Evolutionary conservation across 1,140 invertebrate species (phyloP).

Genomic region (Drosophila persimilis): DNA sequence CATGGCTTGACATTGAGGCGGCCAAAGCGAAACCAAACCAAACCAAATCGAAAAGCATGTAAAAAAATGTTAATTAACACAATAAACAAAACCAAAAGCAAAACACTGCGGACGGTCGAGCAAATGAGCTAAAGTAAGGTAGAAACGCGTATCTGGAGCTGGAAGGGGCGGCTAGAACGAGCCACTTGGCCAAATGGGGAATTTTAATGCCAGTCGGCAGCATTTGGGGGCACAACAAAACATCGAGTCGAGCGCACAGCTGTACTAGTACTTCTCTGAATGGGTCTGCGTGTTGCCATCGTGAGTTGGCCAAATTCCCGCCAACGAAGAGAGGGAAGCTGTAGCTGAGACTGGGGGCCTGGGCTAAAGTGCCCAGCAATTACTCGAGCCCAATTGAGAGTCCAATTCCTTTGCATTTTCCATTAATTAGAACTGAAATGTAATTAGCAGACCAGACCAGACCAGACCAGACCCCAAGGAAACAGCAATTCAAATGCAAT

Average conservation of each 20-base stretch:
- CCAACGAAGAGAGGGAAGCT: slow-evolving; percentile 6
- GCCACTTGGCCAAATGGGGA: background rate
- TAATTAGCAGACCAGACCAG: slow-evolving; percentile 32
- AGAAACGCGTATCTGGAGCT: slow-evolving; percentile 41
- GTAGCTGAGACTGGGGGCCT: background rate
- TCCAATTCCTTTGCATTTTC: slow-evolving; percentile 52
- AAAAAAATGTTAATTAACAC: slow-evolving; percentile 56
- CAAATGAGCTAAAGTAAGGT: slow-evolving; percentile 38
- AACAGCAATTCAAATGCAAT: slow-evolving; percentile 46
- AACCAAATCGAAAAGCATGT: slow-evolving; percentile 46
- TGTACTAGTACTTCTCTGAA: slow-evolving; percentile 8
- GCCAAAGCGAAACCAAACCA: slow-evolving; percentile 45
- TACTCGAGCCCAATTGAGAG: slow-evolving; percentile 48
- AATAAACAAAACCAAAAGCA: slow-evolving; percentile 2
- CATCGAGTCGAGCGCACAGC: slow-evolving; percentile 28
- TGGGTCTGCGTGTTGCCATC: slow-evolving; percentile 23
- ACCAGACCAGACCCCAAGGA: slow-evolving; percentile 14
- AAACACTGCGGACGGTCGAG: background rate
- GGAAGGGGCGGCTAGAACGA: slow-evolving; percentile 15
- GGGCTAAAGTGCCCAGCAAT: slow-evolving; percentile 22
- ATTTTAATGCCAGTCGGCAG: slow-evolving; percentile 2
- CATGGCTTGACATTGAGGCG: slow-evolving; percentile 70
- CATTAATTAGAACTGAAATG: slow-evolving; percentile 56
- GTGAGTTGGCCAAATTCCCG: slow-evolving; percentile 47
- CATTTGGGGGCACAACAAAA: slow-evolving; percentile 14